Evolutionary conservation across 2,113 vertebrate genomes (phyloP).

Genomic region (Amia ocellicauda): DNA sequence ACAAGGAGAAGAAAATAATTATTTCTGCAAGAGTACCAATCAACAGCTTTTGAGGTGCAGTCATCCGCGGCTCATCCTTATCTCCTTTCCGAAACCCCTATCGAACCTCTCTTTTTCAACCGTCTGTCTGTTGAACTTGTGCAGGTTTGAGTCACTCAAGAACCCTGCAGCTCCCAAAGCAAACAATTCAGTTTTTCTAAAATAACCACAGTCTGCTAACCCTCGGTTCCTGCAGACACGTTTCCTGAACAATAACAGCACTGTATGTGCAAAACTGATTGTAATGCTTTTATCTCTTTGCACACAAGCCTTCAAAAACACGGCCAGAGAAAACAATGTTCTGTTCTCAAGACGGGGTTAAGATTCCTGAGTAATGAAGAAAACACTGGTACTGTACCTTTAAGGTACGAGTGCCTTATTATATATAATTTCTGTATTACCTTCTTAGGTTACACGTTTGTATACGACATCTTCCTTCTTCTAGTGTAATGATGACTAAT

Average conservation of each 20-base stretch:
- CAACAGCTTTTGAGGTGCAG: too few relatives aligned
- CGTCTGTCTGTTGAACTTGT: not conserved
- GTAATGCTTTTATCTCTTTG: constrained; percentile 19
- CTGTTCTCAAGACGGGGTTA: constrained; percentile 50
- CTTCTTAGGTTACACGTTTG: too few relatives aligned
- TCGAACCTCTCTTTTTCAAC: not conserved
- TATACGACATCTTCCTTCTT: too few relatives aligned
- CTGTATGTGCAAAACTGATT: constrained; percentile 67
- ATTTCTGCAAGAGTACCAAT: too few relatives aligned
- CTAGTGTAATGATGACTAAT: too few relatives aligned
- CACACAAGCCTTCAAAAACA: not conserved
- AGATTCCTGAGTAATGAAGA: too few relatives aligned
- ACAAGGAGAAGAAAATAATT: too few relatives aligned
- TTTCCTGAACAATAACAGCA: constrained; percentile 58
- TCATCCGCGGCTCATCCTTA: not conserved
- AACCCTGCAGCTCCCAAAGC: constrained; percentile 8
- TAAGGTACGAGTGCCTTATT: too few relatives aligned
- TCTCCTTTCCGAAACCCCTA: not conserved
- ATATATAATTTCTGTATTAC: too few relatives aligned
- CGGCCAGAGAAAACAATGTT: constrained; percentile 2
- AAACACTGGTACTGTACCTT: too few relatives aligned
- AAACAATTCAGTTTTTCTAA: constrained; percentile 13
- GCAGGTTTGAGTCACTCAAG: not conserved
- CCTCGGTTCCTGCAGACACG: constrained; percentile 31
- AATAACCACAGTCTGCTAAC: constrained; percentile 13